A percentile compares a stretch with the other conserved stretches of the same genome.
Evolutionary conservation across 1,140 invertebrate genomes (phyloP).

Genomic region (Myzus persicae): DNA sequence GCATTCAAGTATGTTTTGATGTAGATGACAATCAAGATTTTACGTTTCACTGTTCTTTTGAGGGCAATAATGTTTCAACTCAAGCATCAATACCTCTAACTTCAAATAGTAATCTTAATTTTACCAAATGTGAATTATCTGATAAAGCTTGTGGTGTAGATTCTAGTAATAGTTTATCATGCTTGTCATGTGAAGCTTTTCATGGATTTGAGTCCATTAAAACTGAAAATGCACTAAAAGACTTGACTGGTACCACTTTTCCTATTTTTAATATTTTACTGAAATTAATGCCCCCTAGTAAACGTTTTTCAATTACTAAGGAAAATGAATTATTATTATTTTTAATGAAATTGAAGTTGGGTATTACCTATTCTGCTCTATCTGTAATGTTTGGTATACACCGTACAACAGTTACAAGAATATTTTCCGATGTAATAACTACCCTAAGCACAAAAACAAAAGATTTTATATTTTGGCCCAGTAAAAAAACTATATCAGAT

Average conservation of each 20-base stretch:
- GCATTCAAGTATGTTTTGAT: not conserved
- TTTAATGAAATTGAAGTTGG: not conserved
- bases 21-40: not conserved
- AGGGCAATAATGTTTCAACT: not conserved
- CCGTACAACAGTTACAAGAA: not conserved
- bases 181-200: not conserved
- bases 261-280: not conserved
- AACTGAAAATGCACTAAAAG: not conserved
- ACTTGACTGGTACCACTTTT: not conserved
- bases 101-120: not conserved
- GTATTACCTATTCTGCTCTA: not conserved
- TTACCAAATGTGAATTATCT: not conserved
- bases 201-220: not conserved
- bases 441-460: not conserved
- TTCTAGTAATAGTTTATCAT: not conserved
- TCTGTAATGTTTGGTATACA: not conserved
- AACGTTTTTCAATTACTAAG: not conserved
- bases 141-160: conserved; percentile 1
- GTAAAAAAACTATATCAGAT: not conserved
- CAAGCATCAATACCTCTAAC: not conserved
- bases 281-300: not conserved
- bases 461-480: not conserved
- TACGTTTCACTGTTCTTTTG: not conserved
- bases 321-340: conserved; percentile 14
- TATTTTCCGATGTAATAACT: not conserved